Percentiles rank a stretch among this genome's conserved stretches.
Evolutionary conservation across 2,797 vertebrate species (phyloP).

Genomic region (Chaetodon trifasciatus): DNA sequence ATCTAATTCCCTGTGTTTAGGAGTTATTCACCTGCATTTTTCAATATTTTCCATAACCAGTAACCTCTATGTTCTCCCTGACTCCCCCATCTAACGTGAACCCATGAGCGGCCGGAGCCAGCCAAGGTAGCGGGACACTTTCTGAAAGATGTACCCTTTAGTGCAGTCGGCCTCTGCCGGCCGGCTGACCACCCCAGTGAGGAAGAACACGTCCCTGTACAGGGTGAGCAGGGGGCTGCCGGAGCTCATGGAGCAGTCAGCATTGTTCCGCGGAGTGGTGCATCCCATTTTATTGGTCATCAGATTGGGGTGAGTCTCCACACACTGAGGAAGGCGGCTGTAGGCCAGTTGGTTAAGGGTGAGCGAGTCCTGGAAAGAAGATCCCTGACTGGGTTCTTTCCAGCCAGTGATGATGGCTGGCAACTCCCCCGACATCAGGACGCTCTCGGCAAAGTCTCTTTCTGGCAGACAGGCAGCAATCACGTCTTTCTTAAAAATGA

Average conservation of each 20-base stretch:
- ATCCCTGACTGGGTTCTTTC: slow-evolving; percentile 43
- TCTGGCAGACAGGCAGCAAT: slow-evolving; percentile 83
- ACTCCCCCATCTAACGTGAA: slow-evolving; percentile 45
- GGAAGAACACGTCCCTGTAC: slow-evolving; percentile 83
- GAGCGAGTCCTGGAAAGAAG: slow-evolving; percentile 69
- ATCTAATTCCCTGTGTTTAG: slow-evolving; percentile 42
- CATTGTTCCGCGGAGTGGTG: slow-evolving; percentile 68
- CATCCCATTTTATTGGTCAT: slow-evolving; percentile 87
- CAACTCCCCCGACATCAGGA: slow-evolving; percentile 72
- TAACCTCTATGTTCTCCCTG: slow-evolving; percentile 9
- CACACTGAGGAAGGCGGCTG: slow-evolving; percentile 69
- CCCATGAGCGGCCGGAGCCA: slow-evolving; percentile 80
- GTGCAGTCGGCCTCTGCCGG: slow-evolving; percentile 74
- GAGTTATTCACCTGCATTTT: slow-evolving; percentile 30
- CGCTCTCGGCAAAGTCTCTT: slow-evolving; percentile 82
- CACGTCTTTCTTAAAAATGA: slow-evolving; percentile 63
- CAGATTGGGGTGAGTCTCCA: slow-evolving; percentile 67
- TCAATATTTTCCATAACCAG: not conserved
- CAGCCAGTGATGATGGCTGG: slow-evolving; percentile 81
- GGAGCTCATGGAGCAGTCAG: slow-evolving; percentile 79
- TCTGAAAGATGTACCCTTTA: slow-evolving; percentile 85
- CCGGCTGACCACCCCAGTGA: slow-evolving; percentile 83
- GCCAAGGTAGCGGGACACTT: slow-evolving; percentile 82
- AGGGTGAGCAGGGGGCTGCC: slow-evolving; percentile 85
- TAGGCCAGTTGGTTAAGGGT: slow-evolving; percentile 80